Base-by-base conservation (phyloP, 1,140 invertebrate genomes). In the Nomia melanderi region DNA sequence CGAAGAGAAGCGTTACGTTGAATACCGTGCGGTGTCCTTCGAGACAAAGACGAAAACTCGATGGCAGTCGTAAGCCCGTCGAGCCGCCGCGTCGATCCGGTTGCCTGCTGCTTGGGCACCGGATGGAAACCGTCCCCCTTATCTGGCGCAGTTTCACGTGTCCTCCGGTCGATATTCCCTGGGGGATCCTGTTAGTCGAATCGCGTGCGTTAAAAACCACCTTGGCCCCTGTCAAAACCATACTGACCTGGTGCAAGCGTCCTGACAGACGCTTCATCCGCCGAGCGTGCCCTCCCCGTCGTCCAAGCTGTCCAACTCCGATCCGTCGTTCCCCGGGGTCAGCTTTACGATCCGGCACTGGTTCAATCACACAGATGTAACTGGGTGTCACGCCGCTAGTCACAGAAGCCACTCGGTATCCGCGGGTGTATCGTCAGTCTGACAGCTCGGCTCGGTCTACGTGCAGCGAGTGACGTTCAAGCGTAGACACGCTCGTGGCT, bases 61-160 rank as follows among this genome's bases (percentile, higher is more conserved):
- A n/a, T 1, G 8, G 39, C 29, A 60, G 67, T 36, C n/a, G 75
- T 78, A 59, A 62, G 47, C 75, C 88, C 77, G 78, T 69, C 85
- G 60, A 89, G 83, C 82, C 33, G 77, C 39, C 41, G 57, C 77
- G 90, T 90, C 77, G 23, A 77, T 75, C 90, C 80, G 91, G 91
- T 91, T 91, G 90, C 91, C 88, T 90, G 81, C 65, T 64, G 57
- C 78, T 78, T 65, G 83, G 88, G 90, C 84, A 74, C 31, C 64
- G 53, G 17, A 44, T 63, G 67, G 56, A 29, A 77, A 63, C 25
- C 20, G 70, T 64, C 25, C 57, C 57, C 36, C 33, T 33, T 39
- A 81, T n/a, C n/a, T n/a, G 79, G 83, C 77, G 60, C 79, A 57
- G 65, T 62, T 56, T 69, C 71, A 66, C 67, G 65, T 62, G 67